Evolutionary conservation across 2,888 invertebrate species (phyloP), one percentile per base, ranked within the genome.

Genomic region (Drosophila parthenogenetica): DNA sequence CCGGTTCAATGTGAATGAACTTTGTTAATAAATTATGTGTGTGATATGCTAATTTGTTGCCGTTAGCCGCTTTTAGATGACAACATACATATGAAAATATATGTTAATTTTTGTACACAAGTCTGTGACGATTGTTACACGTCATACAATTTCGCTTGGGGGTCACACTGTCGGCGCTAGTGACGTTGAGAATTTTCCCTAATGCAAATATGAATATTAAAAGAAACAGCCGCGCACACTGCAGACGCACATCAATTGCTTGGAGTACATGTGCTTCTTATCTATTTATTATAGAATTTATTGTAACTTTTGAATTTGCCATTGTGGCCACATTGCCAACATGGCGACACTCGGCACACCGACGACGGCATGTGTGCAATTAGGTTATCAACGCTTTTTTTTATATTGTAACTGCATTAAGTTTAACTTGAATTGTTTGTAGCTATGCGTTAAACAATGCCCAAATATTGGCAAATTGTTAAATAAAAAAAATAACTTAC

Each of bases 291-390:
- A 19, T 13, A 0, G 16, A 22, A 49, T 11, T 40, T 29, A 45
- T 14, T 49, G 3, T 5, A 22, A 37, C 22, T 57, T 57, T n/a
- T 57, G 7, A 43, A 29, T 43, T 16, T 8, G 3, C 25, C 39
- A 39, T 42, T 39, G 19, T 17, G 37, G 29, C 46, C 58, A 65
- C 57, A 59, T 64, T 82, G 86, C 86, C 89, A 86, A 89, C 74
- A 89, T 86, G 86, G 86, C 86, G 86, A 73, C 81, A 59, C 29
- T 8, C 29, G 5, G 29, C 8, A 29, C 29, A 29, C 29, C 29
- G 8, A 29, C 29, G 29, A 29, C 45, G 32, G n/a, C 37, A 37
- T 35, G 25, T 73, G 59, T 68, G 62, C 73, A 60, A 45, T 19
- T 46, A 39, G 19, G 14, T 48, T 43, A 32, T 19, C 37, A 2